A percentile compares a stretch with the other conserved stretches of the same genome.
Evolutionary conservation across 2,888 invertebrate genomes (phyloP).

Genomic region (Noctua fimbriata): DNA sequence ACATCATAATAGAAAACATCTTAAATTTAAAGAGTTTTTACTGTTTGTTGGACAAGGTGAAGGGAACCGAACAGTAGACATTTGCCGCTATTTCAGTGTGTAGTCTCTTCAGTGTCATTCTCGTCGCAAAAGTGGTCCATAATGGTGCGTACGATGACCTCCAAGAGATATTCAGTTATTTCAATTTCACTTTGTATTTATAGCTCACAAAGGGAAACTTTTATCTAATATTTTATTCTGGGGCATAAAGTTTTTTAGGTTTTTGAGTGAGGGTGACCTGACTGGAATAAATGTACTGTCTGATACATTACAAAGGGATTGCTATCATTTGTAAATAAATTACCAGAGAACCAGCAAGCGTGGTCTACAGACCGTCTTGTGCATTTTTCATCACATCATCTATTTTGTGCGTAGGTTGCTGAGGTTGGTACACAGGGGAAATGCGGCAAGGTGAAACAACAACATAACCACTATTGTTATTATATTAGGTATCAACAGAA

Average conservation of each 20-base stretch:
- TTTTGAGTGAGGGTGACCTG: not conserved
- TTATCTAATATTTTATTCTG: conserved; percentile 3
- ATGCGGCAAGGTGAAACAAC: not conserved
- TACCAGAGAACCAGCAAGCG: not conserved
- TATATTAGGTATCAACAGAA: not conserved
- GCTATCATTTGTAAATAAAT: conserved; percentile 5
- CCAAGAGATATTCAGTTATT: not conserved
- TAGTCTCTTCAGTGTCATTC: not conserved
- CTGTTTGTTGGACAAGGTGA: not conserved
- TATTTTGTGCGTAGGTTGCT: not conserved
- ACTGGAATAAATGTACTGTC: not conserved
- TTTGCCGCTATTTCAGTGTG: not conserved
- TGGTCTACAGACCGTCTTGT: not conserved
- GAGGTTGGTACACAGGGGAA: not conserved
- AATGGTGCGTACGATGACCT: not conserved
- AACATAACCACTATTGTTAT: not conserved
- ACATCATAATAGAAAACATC: not conserved
- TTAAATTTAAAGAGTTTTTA: too few species aligned
- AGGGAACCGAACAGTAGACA: not conserved
- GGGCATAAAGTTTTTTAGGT: not conserved
- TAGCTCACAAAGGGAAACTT: not conserved
- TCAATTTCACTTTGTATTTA: not conserved
- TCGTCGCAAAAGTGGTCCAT: not conserved
- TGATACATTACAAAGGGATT: not conserved
- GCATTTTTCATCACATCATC: conserved; percentile 1